Conservation (phyloP, 2,113 vertebrate species). For the Oncorhynchus keta region DNA sequence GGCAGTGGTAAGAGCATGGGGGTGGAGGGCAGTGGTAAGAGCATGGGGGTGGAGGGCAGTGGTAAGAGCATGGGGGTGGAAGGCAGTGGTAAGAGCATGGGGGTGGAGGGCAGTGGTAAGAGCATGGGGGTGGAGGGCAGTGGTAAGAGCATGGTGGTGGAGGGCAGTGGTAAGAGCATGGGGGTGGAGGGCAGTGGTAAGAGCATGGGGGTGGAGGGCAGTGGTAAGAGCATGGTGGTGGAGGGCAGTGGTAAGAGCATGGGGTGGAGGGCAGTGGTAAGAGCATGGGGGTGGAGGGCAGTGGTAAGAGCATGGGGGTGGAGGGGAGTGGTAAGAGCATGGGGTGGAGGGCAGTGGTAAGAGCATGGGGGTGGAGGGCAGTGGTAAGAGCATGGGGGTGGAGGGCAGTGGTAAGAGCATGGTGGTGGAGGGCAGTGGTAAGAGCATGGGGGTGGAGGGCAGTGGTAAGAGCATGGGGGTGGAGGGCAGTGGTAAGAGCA, state of each 20-base stretch:
- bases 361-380: slow-evolving; percentile 16
- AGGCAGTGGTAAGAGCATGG: no score
- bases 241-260: no score
- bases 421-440: not conserved
- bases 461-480: not conserved
- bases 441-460: slow-evolving; percentile 13
- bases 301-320: slow-evolving; percentile 18
- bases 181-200: no score
- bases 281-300: slow-evolving; percentile 28
- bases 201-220: no score
- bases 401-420: slow-evolving; percentile 2
- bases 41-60: slow-evolving; percentile 13
- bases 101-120: no score
- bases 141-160: no score
- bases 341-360: not conserved
- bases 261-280: not conserved
- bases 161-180: no score
- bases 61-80: no score
- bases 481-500: no score
- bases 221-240: no score
- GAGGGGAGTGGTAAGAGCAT: slow-evolving; percentile 16
- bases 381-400: no score
- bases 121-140: no score
- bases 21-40: not conserved
- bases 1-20: slow-evolving; percentile 2